These are phyloP conservation scores for Carterocephalus palaemon DNA, from an alignment of 2,888 invertebrate genomes.

Conservation along the genomic window DNA sequence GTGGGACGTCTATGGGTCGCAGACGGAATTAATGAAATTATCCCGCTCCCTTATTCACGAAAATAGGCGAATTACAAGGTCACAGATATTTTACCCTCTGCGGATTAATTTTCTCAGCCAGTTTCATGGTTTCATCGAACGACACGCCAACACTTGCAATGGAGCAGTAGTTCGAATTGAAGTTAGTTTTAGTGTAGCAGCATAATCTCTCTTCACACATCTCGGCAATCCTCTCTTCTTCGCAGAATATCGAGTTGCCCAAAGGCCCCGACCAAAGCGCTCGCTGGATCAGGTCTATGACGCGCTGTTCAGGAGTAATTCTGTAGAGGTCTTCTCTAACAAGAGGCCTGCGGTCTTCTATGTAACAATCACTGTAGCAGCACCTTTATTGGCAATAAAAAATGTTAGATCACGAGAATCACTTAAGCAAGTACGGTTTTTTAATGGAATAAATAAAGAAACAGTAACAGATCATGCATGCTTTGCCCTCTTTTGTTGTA, in stretches of 20 bases:
- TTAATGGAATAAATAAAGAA: too few relatives aligned
- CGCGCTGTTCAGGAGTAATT: constrained; percentile 45
- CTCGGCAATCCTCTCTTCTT: constrained; percentile 40
- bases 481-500: too few relatives aligned
- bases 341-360: constrained; percentile 45
- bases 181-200: constrained; percentile 40
- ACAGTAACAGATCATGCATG: too few relatives aligned
- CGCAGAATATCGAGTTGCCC: constrained; percentile 57
- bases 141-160: constrained; percentile 56
- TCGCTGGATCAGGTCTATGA: constrained; percentile 55
- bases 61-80: background rate
- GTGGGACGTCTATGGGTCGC: too few relatives aligned
- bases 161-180: constrained; percentile 45
- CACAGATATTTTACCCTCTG: constrained; percentile 31
- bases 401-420: too few relatives aligned
- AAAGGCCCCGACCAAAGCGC: constrained; percentile 59
- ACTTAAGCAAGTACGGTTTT: too few relatives aligned
- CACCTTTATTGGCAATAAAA: constrained; percentile 38
- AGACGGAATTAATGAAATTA: too few relatives aligned
- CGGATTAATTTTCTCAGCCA: constrained; percentile 45
- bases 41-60: background rate
- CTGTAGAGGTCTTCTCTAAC: constrained; percentile 49
- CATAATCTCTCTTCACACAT: constrained; percentile 42
- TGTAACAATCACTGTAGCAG: constrained; percentile 52
- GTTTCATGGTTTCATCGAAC: constrained; percentile 54